Percentiles rank a stretch among this genome's conserved stretches.
These are phyloP conservation scores for Pao palembangensis DNA, from an alignment of 2,113 vertebrate species.

Conservation along the genomic window DNA sequence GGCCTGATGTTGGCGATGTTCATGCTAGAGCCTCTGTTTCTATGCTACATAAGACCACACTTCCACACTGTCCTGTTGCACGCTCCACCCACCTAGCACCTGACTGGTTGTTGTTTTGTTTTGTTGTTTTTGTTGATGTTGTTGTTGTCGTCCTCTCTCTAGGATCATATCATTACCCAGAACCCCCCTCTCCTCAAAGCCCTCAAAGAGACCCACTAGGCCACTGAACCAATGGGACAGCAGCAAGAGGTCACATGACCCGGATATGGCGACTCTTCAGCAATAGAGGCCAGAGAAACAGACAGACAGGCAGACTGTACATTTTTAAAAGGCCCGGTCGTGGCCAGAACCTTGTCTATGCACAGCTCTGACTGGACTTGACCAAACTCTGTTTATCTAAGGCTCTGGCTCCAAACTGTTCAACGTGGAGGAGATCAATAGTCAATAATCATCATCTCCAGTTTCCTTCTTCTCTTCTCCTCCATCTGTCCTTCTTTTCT, in stretches of 20 bases:
- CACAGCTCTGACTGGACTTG: slow-evolving; percentile 60
- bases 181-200: slow-evolving; percentile 98
- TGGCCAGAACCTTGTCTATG: slow-evolving; percentile 56
- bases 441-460: slow-evolving; percentile 26
- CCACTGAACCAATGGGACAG: slow-evolving; percentile 75
- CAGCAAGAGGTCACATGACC: slow-evolving; percentile 74
- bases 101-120: slow-evolving; percentile 85
- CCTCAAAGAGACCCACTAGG: slow-evolving; percentile 99
- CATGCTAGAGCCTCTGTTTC: slow-evolving; percentile 40
- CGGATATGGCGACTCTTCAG: slow-evolving; percentile 71
- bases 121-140: slow-evolving; percentile 99
- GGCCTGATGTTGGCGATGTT: not conserved
- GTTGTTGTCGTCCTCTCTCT: slow-evolving; percentile 99
- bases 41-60: slow-evolving; percentile 43
- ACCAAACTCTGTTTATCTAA: slow-evolving; percentile 57
- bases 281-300: slow-evolving; percentile 68
- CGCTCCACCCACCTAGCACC: slow-evolving; percentile 85
- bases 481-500: not conserved
- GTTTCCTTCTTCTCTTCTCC: slow-evolving; percentile 16
- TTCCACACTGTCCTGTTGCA: slow-evolving; percentile 65
- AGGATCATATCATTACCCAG: slow-evolving; percentile 99
- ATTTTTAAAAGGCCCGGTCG: slow-evolving; percentile 44
- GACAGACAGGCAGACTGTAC: slow-evolving; percentile 62
- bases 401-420: slow-evolving; percentile 49
- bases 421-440: slow-evolving; percentile 55